Percentiles rank a stretch among this genome's conserved stretches.
Evolutionary conservation across 2,113 vertebrate species (phyloP).

Genomic region (Bothrops jararaca): DNA sequence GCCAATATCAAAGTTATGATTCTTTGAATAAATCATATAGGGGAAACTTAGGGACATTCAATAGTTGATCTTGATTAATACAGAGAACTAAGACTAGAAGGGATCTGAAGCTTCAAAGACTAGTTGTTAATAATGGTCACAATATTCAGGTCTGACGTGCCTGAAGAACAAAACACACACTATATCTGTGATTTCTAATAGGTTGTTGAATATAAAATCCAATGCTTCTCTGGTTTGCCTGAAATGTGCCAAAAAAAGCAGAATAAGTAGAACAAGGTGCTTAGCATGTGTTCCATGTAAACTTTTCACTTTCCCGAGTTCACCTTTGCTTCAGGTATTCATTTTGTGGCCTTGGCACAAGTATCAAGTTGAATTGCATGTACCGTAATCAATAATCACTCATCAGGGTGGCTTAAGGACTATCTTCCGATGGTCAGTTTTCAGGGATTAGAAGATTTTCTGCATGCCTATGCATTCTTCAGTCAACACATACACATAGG

Average conservation of each 20-base stretch:
- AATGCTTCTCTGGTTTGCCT: neutral
- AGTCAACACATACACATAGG: neutral
- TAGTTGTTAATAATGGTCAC: neutral
- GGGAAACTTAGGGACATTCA: neutral
- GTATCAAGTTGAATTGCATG: neutral
- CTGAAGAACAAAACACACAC: neutral
- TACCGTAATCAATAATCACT: neutral
- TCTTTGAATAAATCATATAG: neutral
- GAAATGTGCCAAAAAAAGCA: neutral
- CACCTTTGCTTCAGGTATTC: neutral
- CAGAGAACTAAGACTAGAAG: neutral
- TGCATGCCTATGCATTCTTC: neutral
- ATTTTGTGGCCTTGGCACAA: neutral
- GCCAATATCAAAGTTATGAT: neutral
- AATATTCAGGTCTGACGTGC: neutral
- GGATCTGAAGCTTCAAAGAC: neutral
- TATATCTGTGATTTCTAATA: neutral
- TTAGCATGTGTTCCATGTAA: neutral
- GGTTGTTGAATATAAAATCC: neutral
- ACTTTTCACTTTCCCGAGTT: neutral
- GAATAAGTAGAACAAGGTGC: neutral
- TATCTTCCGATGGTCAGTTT: too few species aligned
- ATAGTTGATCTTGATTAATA: neutral
- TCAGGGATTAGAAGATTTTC: neutral
- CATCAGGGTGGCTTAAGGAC: too few species aligned